Evolutionary conservation across 1,140 invertebrate genomes (phyloP), one percentile per base, ranked within the genome.

Genomic region (Caenorhabditis inopinata): DNA sequence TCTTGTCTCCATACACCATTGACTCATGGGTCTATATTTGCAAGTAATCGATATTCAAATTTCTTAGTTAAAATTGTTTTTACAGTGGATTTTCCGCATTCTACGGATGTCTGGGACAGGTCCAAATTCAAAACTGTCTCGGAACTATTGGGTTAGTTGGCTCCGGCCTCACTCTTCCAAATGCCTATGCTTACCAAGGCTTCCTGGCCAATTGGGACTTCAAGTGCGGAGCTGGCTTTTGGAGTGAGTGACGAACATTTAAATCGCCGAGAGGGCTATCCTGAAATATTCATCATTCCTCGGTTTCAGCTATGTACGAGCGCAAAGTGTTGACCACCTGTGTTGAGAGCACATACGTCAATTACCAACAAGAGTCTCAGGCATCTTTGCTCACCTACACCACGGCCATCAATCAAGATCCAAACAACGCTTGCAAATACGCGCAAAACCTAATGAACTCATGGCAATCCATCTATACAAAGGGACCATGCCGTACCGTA

Each of bases 221-320:
- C 76, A 78, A 78, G 51, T 78, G 76, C 25, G 76, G 76, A 47
- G 76, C 27, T 42, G 76, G 76, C 23, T 78, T 78, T 42, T 78
- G 49, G 49, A 78, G 75, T 76, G 21, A 53, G 75, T 9, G 9
- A 7, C 18, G 6, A 4, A n/a, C n/a, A n/a, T n/a, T n/a, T 51
- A 6, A 7, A 21, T 51, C 48, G 6, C 7, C n/a, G 6, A 51
- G 48, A 5, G n/a, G n/a, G 38, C 16, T 47, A 12, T 29, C 9
- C 21, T 18, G 2, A n/a, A 49, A 35, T 5, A n/a, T 0, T 9
- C 0, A 35, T 9, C 21, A 35, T 38, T 53, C 27, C 27, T 45
- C 23, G 0, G 4, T 32, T 58, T 68, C 16, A 68, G 58, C 58
- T 16, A 68, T 62, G 35, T 78, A 78, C 42, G 42, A 78, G 32